phyloP scores from a whole-genome alignment of 2,797 vertebrate genomes.

The Myotis pilosus region DNA sequence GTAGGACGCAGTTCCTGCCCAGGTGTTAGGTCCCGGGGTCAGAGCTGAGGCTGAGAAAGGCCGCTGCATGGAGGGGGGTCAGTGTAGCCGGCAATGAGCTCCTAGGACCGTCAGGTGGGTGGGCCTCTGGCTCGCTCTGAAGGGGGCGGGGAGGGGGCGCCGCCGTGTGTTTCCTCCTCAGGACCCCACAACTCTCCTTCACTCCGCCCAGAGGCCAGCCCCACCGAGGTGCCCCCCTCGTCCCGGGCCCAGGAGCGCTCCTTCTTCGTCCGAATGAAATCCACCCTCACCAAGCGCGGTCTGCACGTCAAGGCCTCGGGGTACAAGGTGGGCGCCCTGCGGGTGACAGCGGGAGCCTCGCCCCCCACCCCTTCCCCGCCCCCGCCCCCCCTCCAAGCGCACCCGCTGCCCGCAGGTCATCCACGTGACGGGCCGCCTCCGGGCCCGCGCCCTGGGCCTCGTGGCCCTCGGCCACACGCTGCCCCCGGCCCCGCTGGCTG shows the following conservation, averaged over 20 bases:
- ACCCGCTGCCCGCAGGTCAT: slow-evolving; percentile 86
- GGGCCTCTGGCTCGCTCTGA: background rate
- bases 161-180: background rate
- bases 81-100: background rate
- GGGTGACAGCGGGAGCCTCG: background rate
- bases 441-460: slow-evolving; percentile 89
- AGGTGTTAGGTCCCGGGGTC: background rate
- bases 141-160: too few species aligned
- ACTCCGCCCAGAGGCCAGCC: slow-evolving; percentile 82
- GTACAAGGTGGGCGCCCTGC: slow-evolving; percentile 87
- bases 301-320: slow-evolving; percentile 94
- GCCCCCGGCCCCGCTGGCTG: slow-evolving; percentile 91
- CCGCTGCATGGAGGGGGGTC: background rate
- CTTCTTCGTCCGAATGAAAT: slow-evolving; percentile 94
- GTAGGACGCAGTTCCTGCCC: background rate
- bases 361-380: too few species aligned
- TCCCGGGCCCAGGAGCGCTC: slow-evolving; percentile 85
- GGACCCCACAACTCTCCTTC: background rate
- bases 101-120: too few species aligned
- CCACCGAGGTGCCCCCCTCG: slow-evolving; percentile 42
- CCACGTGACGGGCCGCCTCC: slow-evolving; percentile 91
- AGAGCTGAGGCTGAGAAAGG: background rate
- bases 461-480: slow-evolving; percentile 92
- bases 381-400: background rate
- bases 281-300: slow-evolving; percentile 92